Evolutionary conservation across 2,888 invertebrate species (phyloP).

Genomic region (Cataglyphis altisquamis): DNA sequence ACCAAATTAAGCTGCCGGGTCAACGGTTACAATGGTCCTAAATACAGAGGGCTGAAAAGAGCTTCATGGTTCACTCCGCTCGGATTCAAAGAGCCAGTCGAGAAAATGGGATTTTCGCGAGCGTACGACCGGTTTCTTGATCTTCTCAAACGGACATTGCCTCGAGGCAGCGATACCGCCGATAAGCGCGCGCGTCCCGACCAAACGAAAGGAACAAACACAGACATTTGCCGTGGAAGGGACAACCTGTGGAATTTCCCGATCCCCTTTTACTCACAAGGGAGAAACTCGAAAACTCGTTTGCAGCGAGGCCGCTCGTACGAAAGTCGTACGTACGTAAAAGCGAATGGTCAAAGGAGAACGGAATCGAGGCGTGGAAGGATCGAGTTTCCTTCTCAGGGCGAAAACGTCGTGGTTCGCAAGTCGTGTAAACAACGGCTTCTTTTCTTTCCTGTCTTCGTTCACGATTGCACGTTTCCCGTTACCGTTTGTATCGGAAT

Average conservation of each 20-base stretch:
- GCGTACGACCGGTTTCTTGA: constrained; percentile 53
- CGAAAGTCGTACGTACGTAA: constrained; percentile 66
- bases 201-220: constrained; percentile 45
- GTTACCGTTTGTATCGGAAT: constrained; percentile 53
- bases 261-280: constrained; percentile 68
- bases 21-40: constrained; percentile 34
- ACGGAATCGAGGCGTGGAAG: constrained; percentile 38
- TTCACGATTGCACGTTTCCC: constrained; percentile 12
- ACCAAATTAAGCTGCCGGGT: constrained; percentile 43
- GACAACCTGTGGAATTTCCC: constrained; percentile 78
- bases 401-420: constrained; percentile 43
- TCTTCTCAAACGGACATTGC: constrained; percentile 51
- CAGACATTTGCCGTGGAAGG: constrained; percentile 47
- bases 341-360: constrained; percentile 62
- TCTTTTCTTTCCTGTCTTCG: constrained; percentile 40
- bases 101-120: constrained; percentile 59
- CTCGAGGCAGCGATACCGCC: constrained; percentile 50
- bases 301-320: constrained; percentile 65
- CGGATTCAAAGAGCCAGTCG: constrained; percentile 42
- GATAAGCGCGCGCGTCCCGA: constrained; percentile 31
- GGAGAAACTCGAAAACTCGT: constrained; percentile 74
- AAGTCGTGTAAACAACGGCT: constrained; percentile 61
- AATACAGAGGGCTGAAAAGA: constrained; percentile 33
- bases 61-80: constrained; percentile 38
- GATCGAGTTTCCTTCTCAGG: constrained; percentile 64